A percentile compares a stretch with the other conserved stretches of the same genome.
Conservation (phyloP, 2,888 invertebrate species). For the Philopedon plagiatum region DNA sequence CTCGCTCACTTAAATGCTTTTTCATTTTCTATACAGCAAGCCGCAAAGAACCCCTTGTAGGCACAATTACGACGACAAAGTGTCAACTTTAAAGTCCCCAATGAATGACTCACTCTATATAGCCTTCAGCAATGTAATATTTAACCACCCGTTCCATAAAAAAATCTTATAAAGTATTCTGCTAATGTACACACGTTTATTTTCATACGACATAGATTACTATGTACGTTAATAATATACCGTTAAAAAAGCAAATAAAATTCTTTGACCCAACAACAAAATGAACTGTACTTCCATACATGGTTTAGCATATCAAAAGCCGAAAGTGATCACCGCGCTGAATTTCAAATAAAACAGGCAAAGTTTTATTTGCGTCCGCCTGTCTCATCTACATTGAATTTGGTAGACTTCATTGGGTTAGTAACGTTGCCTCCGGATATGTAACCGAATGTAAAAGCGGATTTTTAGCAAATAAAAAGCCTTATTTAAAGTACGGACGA, state of each 20-base stretch:
- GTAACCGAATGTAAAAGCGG: conserved; percentile 51
- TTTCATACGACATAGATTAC: not conserved
- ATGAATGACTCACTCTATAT: too few relatives aligned
- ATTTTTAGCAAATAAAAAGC: conserved; percentile 49
- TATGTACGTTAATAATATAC: not conserved
- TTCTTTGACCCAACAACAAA: conserved; percentile 17
- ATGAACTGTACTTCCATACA: conserved; percentile 31
- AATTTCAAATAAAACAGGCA: conserved; percentile 64
- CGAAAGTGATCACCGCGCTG: conserved; percentile 63
- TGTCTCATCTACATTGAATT: conserved; percentile 67
- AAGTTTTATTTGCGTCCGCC: conserved; percentile 66
- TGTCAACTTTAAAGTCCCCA: too few relatives aligned
- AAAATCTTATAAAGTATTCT: too few relatives aligned
- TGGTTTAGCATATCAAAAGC: conserved; percentile 58
- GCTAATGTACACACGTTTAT: too few relatives aligned
- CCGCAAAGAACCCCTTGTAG: too few relatives aligned
- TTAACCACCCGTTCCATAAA: too few relatives aligned
- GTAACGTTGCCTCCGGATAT: conserved; percentile 52
- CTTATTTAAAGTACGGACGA: conserved; percentile 37
- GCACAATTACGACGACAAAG: too few relatives aligned
- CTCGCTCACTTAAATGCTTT: too few relatives aligned
- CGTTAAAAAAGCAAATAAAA: not conserved
- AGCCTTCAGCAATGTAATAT: too few relatives aligned
- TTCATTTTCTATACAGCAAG: too few relatives aligned
- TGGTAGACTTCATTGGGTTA: conserved; percentile 66